Evolutionary conservation across 1,140 invertebrate species (phyloP).

Genomic region (Apocrypta bakeri): DNA sequence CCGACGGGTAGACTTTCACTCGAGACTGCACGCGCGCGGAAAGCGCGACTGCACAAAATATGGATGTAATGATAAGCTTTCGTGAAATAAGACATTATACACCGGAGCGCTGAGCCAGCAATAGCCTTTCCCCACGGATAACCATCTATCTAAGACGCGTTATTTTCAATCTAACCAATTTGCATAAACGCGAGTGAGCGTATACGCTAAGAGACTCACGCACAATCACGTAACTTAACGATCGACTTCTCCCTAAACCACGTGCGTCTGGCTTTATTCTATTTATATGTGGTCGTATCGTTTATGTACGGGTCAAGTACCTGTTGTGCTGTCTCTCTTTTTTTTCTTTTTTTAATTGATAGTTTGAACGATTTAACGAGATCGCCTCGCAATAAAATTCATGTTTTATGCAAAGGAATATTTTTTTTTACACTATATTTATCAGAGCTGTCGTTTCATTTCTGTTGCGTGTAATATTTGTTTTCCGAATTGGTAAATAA

Average conservation of each 20-base stretch:
- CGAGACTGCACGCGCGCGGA: no score
- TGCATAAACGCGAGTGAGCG: neutral
- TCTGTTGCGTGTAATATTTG: no score
- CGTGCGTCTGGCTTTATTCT: neutral
- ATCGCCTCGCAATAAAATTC: no score
- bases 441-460: no score
- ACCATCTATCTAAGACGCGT: neutral
- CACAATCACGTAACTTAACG: neutral
- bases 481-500: no score
- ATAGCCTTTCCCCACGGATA: neutral
- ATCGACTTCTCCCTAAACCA: neutral
- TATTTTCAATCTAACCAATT: neutral
- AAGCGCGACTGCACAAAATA: neutral
- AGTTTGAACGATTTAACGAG: no score
- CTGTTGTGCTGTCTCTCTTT: no score
- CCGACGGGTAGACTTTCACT: neutral
- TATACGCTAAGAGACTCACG: neutral
- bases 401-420: no score
- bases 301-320: no score
- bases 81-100: neutral
- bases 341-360: no score
- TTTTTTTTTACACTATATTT: no score
- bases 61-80: constrained; percentile 2
- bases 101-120: neutral
- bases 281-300: neutral